phyloP scores from a whole-genome alignment of 1,140 invertebrate species.

The Lerema accius region DNA sequence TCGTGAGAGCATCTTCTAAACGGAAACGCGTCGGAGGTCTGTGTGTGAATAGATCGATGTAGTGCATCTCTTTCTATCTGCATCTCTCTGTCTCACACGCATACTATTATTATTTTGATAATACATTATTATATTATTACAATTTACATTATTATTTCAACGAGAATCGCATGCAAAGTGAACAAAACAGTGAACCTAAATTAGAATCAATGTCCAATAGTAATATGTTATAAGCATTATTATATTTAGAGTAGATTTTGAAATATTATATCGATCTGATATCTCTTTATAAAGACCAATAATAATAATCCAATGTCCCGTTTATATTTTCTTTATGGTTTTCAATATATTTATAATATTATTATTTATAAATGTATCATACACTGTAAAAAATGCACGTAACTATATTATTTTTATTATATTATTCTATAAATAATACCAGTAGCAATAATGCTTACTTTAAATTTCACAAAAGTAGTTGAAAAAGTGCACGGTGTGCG shows the following conservation, averaged over 20 bases:
- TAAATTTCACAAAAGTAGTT: slow-evolving; percentile 18
- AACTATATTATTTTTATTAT: slow-evolving; percentile 15
- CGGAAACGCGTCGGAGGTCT: slow-evolving; percentile 70
- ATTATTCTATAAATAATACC: slow-evolving; percentile 16
- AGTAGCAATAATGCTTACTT: slow-evolving; percentile 24
- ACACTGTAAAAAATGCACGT: neutral
- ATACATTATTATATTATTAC: slow-evolving; percentile 43
- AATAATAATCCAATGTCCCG: no score
- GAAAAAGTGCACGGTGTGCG: slow-evolving; percentile 17
- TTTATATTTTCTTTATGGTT: no score
- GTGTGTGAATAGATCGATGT: slow-evolving; percentile 79
- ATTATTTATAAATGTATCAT: slow-evolving; percentile 6
- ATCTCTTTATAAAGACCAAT: no score
- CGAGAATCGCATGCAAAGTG: slow-evolving; percentile 7
- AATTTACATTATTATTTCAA: slow-evolving; percentile 26
- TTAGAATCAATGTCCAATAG: neutral
- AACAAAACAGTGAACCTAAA: neutral
- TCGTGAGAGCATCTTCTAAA: slow-evolving; percentile 74
- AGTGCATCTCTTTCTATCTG: slow-evolving; percentile 75
- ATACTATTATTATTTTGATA: slow-evolving; percentile 50
- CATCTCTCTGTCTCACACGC: slow-evolving; percentile 75
- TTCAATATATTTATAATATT: neutral
- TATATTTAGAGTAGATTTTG: neutral
- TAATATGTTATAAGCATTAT: slow-evolving; percentile 9
- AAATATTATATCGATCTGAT: slow-evolving; percentile 1